A percentile compares a stretch with the other conserved stretches of the same genome.
These are phyloP conservation scores for Zoanthus solanderi DNA, from an alignment of 92 coral and sea anemone genomes.

Conservation along the genomic window DNA sequence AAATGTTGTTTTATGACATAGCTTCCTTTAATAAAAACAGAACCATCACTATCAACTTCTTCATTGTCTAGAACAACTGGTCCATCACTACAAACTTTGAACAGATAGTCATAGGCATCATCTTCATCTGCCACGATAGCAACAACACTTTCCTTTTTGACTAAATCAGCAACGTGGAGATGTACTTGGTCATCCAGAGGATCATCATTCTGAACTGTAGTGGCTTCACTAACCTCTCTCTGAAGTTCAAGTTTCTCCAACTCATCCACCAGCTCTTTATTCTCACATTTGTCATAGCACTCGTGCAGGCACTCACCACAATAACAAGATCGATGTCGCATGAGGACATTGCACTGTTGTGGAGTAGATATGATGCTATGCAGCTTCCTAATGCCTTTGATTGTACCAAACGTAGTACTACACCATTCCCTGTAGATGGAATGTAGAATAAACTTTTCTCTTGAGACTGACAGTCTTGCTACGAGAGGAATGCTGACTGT, in stretches of 20 bases:
- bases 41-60: slow-evolving; percentile 28
- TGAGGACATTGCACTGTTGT: neutral
- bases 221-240: neutral
- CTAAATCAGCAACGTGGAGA: slow-evolving; percentile 22
- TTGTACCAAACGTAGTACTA: neutral
- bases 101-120: neutral
- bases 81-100: slow-evolving; percentile 2
- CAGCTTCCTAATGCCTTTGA: neutral
- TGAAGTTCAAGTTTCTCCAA: neutral
- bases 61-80: slow-evolving; percentile 22
- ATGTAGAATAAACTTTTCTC: too few species aligned
- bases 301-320: neutral
- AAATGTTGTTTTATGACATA: slow-evolving; percentile 29
- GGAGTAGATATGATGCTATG: slow-evolving; percentile 8
- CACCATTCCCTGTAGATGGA: too few species aligned
- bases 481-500: too few species aligned
- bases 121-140: neutral
- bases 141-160: neutral
- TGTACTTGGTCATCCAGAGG: slow-evolving; percentile 1
- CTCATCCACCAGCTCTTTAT: slow-evolving; percentile 5
- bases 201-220: neutral
- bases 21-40: slow-evolving; percentile 22
- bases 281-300: neutral
- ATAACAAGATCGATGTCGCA: neutral
- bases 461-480: too few species aligned